phyloP scores from a whole-genome alignment of 1,140 invertebrate species.

The Metaphire vulgaris region DNA sequence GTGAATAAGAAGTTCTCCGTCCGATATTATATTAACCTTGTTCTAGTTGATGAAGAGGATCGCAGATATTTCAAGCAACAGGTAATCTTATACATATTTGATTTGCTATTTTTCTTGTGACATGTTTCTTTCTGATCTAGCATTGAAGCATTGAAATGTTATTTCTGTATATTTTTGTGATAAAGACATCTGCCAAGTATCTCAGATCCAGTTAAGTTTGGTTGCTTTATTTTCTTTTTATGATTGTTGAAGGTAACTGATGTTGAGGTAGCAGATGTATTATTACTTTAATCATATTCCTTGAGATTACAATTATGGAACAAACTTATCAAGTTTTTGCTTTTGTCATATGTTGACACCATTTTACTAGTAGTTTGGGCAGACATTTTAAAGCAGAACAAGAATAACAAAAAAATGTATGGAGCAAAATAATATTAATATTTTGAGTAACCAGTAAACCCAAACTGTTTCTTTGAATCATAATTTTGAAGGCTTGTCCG shows the following conservation, averaged over 20 bases:
- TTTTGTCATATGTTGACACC: neutral
- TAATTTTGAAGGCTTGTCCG: neutral
- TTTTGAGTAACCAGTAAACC: neutral
- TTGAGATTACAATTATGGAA: too few relatives aligned
- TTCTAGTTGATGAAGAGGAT: conserved; percentile 98
- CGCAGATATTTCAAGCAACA: conserved; percentile 99
- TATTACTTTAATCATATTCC: too few relatives aligned
- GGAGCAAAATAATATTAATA: too few relatives aligned
- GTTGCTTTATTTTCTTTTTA: too few relatives aligned
- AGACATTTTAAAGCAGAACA: too few relatives aligned
- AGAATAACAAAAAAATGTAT: too few relatives aligned
- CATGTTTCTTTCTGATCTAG: neutral
- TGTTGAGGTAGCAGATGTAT: neutral
- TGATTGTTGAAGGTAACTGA: neutral
- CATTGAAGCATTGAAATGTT: neutral
- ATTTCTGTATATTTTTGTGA: neutral
- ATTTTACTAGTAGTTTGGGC: neutral
- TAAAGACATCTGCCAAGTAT: neutral
- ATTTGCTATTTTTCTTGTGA: too few relatives aligned
- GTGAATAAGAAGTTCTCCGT: conserved; percentile 99
- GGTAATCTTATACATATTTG: too few relatives aligned
- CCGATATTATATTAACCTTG: conserved; percentile 94
- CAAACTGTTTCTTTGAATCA: neutral
- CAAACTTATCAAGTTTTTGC: neutral
- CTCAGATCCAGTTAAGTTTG: neutral